Evolutionary conservation across 2,888 invertebrate genomes (phyloP).

Genomic region (Spodoptera picta): DNA sequence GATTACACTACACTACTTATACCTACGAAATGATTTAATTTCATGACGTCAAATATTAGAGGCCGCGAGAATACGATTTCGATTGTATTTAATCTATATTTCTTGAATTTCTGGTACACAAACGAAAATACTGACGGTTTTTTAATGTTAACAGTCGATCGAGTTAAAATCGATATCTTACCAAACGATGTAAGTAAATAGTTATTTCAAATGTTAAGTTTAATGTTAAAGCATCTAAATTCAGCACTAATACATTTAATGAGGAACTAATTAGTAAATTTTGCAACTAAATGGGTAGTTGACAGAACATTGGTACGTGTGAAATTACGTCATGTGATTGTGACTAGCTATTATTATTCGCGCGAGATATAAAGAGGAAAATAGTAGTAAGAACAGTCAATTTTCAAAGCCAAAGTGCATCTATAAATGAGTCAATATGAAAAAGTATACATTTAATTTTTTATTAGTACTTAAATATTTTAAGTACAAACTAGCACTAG

Average conservation of each 20-base stretch:
- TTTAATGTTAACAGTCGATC: too few species aligned
- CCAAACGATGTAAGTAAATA: too few species aligned
- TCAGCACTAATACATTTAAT: conserved; percentile 38
- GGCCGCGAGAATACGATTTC: too few species aligned
- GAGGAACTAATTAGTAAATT: conserved; percentile 42
- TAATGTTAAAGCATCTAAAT: conserved; percentile 17
- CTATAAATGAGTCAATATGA: conserved; percentile 30
- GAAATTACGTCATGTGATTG: conserved; percentile 47
- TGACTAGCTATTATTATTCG: conserved; percentile 43
- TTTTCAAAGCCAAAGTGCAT: conserved; percentile 27
- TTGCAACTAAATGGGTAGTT: conserved; percentile 30
- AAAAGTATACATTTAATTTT: conserved; percentile 32
- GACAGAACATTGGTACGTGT: conserved; percentile 18
- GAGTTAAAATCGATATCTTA: too few species aligned
- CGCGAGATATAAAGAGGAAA: conserved; percentile 55
- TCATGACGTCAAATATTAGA: too few species aligned
- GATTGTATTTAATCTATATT: too few species aligned
- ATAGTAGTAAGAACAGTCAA: conserved; percentile 39
- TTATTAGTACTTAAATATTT: conserved; percentile 6
- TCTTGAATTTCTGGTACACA: too few species aligned
- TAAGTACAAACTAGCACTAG: conserved; percentile 28
- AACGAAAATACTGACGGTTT: too few species aligned
- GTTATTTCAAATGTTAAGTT: too few species aligned
- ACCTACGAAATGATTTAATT: too few species aligned
- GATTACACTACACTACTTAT: too few species aligned